These are phyloP conservation scores for Enteromius viviparus DNA, from an alignment of 2,797 vertebrate species.

Conservation along the genomic window DNA sequence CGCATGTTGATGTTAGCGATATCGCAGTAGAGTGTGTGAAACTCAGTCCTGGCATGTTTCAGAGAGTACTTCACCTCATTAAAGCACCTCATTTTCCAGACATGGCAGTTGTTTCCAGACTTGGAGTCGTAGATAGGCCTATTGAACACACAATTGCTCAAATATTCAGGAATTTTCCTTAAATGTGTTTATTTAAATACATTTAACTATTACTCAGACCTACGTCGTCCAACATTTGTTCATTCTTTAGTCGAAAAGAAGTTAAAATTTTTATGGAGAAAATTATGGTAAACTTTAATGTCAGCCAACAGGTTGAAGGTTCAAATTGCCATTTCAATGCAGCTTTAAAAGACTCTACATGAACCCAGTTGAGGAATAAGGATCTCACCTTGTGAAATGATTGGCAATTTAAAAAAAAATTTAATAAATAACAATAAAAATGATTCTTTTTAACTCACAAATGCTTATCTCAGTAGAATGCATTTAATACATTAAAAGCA, in stretches of 20 bases:
- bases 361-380: too few relatives aligned
- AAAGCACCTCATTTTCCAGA: conserved; percentile 26
- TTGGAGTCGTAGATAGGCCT: background rate
- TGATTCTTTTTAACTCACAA: too few relatives aligned
- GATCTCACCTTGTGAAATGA: too few relatives aligned
- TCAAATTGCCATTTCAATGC: too few relatives aligned
- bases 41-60: conserved; percentile 53
- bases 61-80: conserved; percentile 25
- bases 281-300: too few relatives aligned
- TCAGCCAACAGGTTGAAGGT: too few relatives aligned
- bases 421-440: too few relatives aligned
- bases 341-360: too few relatives aligned
- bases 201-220: background rate
- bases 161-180: background rate
- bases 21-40: conserved; percentile 30
- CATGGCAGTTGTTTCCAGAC: background rate
- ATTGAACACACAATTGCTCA: background rate
- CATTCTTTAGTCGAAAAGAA: too few relatives aligned
- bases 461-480: background rate
- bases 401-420: too few relatives aligned
- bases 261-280: too few relatives aligned
- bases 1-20: conserved; percentile 18
- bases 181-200: background rate
- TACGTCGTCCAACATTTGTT: too few relatives aligned
- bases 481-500: background rate